Evolutionary conservation across 2,888 invertebrate species (phyloP).

Genomic region (Cephonodes hylas): DNA sequence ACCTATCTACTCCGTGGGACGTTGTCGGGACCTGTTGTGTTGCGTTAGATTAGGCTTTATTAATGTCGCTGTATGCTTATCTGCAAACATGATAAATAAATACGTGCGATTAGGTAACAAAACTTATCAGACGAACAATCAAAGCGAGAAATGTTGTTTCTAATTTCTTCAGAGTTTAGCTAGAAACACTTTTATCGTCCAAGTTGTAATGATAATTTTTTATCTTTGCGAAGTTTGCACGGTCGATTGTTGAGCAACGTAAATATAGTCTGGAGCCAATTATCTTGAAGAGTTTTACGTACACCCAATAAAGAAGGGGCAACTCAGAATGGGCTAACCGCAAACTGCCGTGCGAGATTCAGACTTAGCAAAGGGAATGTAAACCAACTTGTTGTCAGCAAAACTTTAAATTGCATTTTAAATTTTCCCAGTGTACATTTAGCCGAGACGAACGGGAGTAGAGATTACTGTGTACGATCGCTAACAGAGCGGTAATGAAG

Average conservation of each 20-base stretch:
- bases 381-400: constrained; percentile 64
- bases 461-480: constrained; percentile 38
- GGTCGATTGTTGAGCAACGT: constrained; percentile 17
- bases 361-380: constrained; percentile 70
- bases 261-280: constrained; percentile 41
- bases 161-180: constrained; percentile 3
- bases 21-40: constrained; percentile 27
- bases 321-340: constrained; percentile 59
- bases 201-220: constrained; percentile 5
- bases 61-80: constrained; percentile 21
- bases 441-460: constrained; percentile 39
- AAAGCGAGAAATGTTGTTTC: neutral
- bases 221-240: constrained; percentile 1
- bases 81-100: constrained; percentile 25
- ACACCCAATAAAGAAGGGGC: constrained; percentile 52
- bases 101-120: constrained; percentile 17
- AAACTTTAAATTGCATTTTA: constrained; percentile 79
- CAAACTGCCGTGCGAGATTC: constrained; percentile 60
- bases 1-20: constrained; percentile 27
- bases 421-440: constrained; percentile 70
- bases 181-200: constrained; percentile 1
- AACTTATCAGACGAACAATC: neutral
- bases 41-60: constrained; percentile 39
- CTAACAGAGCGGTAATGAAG: constrained; percentile 11
- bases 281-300: constrained; percentile 47